These are phyloP conservation scores for Halictus ligatus DNA, from an alignment of 2,888 invertebrate species.

Conservation along the genomic window DNA sequence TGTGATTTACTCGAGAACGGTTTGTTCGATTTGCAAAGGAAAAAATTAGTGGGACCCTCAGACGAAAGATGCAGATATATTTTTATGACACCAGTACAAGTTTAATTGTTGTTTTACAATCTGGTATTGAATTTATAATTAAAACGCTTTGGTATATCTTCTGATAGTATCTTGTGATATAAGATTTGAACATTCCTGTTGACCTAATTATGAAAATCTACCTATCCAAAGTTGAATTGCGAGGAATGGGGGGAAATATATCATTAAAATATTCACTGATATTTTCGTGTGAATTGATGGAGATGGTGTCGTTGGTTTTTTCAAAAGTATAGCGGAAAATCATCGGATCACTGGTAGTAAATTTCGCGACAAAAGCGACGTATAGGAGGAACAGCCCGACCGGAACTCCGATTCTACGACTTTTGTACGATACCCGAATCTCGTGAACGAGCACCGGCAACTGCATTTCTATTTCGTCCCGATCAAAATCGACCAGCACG, in stretches of 20 bases:
- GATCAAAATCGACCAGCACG: conserved; percentile 35
- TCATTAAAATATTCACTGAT: not conserved
- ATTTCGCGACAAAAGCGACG: not conserved
- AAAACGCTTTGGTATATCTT: not conserved
- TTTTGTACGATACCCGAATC: conserved; percentile 8
- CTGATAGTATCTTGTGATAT: too few species aligned
- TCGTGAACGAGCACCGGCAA: not conserved
- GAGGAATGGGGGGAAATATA: not conserved
- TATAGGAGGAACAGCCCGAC: not conserved
- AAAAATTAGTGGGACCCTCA: not conserved
- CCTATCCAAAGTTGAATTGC: not conserved
- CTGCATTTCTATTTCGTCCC: conserved; percentile 36
- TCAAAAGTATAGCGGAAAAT: not conserved
- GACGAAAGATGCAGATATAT: not conserved
- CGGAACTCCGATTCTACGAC: conserved; percentile 25
- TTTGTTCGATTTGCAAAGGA: not conserved
- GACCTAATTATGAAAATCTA: not conserved
- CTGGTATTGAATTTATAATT: not conserved
- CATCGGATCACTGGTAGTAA: not conserved
- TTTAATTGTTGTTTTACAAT: too few species aligned
- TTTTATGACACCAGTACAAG: not conserved
- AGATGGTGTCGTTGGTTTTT: not conserved
- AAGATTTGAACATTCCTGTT: too few species aligned
- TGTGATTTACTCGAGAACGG: not conserved
- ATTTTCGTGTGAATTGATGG: not conserved